A percentile compares a stretch with the other conserved stretches of the same genome.
Conservation (phyloP, 2,113 vertebrate genomes). For the Mesitornis unicolor region DNA sequence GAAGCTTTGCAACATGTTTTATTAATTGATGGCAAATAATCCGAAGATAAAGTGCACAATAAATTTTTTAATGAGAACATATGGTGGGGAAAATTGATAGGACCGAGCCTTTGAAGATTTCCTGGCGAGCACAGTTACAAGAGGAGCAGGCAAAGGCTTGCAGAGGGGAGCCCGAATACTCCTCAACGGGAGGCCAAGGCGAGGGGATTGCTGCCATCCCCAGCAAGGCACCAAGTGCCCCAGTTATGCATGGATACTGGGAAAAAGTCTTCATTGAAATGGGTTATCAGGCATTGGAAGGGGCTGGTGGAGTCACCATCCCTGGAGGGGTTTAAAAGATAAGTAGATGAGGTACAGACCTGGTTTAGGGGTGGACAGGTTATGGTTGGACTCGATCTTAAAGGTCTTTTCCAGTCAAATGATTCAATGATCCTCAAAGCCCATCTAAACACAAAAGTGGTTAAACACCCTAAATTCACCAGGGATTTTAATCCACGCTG, state of each 20-base stretch:
- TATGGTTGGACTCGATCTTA: no score
- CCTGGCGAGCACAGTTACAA: background rate
- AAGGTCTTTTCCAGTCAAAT: no score
- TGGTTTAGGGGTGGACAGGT: no score
- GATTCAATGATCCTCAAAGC: no score
- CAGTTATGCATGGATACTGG: no score
- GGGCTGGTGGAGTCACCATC: no score
- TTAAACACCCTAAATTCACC: no score
- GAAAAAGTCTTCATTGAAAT: no score
- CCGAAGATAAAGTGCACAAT: constrained; percentile 58
- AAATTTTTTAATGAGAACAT: constrained; percentile 69
- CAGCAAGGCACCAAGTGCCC: background rate
- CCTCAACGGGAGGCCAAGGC: background rate
- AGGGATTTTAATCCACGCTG: fast-evolving
- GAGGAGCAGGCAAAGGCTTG: background rate
- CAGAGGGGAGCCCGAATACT: background rate
- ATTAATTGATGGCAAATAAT: constrained; percentile 65
- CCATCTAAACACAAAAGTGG: fast-evolving
- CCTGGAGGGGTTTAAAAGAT: no score
- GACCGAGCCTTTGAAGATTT: constrained; percentile 24
- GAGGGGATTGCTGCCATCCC: background rate
- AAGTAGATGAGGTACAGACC: no score
- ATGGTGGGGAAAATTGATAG: constrained; percentile 39
- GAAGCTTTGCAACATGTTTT: background rate
- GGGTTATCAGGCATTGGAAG: no score